Conservation (phyloP, 2,113 vertebrate species). For the Callospermophilus lateralis region DNA sequence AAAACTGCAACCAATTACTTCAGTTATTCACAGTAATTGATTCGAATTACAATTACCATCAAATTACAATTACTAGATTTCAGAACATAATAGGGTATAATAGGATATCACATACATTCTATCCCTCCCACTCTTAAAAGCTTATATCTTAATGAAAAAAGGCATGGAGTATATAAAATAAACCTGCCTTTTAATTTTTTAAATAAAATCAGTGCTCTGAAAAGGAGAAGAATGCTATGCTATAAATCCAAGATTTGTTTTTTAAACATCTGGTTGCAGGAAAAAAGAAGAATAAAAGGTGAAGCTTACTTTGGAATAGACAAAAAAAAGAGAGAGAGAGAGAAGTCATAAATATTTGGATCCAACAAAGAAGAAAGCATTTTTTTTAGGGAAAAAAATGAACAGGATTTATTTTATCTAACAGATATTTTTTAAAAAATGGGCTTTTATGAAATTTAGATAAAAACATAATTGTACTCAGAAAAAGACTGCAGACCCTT, state of each 20-base stretch:
- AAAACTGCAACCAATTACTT: background rate
- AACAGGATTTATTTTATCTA: slow-evolving; percentile 1
- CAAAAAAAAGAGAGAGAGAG: background rate
- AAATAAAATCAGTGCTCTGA: background rate
- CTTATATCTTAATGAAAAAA: slow-evolving; percentile 34
- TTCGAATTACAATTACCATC: background rate
- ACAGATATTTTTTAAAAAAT: background rate
- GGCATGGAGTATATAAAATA: background rate
- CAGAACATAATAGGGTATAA: background rate
- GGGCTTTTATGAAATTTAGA: background rate
- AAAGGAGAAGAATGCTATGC: background rate
- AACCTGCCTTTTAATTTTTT: background rate
- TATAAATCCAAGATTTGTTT: background rate
- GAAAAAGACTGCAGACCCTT: background rate
- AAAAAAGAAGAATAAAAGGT: background rate
- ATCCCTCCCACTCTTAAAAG: background rate
- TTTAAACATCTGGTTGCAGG: background rate
- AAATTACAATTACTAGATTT: background rate
- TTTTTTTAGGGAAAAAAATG: background rate
- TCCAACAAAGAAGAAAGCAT: background rate
- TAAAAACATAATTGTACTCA: background rate
- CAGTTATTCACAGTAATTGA: background rate
- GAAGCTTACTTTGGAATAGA: slow-evolving; percentile 38
- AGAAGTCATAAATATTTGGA: background rate
- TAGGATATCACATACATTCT: background rate